phyloP scores from a whole-genome alignment of 1,140 invertebrate genomes.

The Zophobas atratus region DNA sequence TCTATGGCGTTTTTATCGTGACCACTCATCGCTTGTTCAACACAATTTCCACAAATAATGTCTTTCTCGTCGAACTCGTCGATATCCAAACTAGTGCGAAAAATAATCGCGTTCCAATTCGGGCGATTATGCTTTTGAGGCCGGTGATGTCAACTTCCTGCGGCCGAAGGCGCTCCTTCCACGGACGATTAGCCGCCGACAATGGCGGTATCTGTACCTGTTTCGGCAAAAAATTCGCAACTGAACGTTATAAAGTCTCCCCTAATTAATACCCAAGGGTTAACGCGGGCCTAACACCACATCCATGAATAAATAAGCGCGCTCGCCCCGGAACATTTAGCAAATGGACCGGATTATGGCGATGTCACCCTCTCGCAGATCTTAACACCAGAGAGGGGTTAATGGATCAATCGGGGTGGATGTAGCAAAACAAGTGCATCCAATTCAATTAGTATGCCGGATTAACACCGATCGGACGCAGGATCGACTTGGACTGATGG shows the following conservation, averaged over 20 bases:
- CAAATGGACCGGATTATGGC: slow-evolving; percentile 50
- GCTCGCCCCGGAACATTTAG: slow-evolving; percentile 34
- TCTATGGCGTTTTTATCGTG: slow-evolving; percentile 44
- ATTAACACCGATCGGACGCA: slow-evolving; percentile 29
- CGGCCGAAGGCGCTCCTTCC: slow-evolving; percentile 29
- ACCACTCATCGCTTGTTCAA: not conserved
- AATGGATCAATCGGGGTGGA: slow-evolving; percentile 42
- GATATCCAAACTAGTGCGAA: slow-evolving; percentile 8
- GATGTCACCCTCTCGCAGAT: slow-evolving; percentile 44
- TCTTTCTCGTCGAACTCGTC: no score
- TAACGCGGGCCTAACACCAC: slow-evolving; percentile 32
- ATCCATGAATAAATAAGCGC: slow-evolving; percentile 46
- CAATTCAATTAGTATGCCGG: slow-evolving; percentile 50
- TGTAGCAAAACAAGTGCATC: slow-evolving; percentile 48
- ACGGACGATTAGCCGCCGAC: slow-evolving; percentile 36
- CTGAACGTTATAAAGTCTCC: not conserved
- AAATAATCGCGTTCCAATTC: not conserved
- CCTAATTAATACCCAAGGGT: slow-evolving; percentile 30
- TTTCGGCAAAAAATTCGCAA: slow-evolving; percentile 8
- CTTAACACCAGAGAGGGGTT: slow-evolving; percentile 28
- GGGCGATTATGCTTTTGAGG: slow-evolving; percentile 9
- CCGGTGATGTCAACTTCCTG: slow-evolving; percentile 50
- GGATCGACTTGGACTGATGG: slow-evolving; percentile 20
- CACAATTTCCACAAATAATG: not conserved
- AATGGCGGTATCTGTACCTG: slow-evolving; percentile 10